Evolutionary conservation across 2,113 vertebrate species (phyloP).

Genomic region (Python bivittatus): DNA sequence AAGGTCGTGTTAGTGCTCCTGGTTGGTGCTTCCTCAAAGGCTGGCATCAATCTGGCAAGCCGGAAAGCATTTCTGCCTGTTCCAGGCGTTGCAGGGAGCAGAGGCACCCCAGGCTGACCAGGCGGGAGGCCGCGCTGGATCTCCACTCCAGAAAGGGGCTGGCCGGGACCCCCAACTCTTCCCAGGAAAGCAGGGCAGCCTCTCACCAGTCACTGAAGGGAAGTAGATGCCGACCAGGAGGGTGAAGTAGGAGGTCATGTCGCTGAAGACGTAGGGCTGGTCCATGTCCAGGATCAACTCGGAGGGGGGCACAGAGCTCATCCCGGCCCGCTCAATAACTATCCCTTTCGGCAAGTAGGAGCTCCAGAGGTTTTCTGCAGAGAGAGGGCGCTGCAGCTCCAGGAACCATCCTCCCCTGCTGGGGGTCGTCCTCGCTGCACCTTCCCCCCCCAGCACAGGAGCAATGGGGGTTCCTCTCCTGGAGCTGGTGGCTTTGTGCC

Average conservation of each 20-base stretch:
- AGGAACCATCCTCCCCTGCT: too few species aligned
- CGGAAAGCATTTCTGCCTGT: neutral
- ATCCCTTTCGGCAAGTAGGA: conserved; percentile 88
- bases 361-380: conserved; percentile 91
- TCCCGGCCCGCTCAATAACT: conserved; percentile 77
- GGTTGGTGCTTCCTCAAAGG: neutral
- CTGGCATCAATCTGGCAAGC: neutral
- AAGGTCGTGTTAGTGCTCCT: neutral
- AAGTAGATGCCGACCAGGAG: conserved; percentile 98
- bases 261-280: conserved; percentile 91
- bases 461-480: neutral
- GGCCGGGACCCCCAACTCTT: rapidly evolving
- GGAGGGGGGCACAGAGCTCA: conserved; percentile 68
- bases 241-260: conserved; percentile 96
- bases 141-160: neutral
- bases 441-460: neutral
- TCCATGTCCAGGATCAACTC: conserved; percentile 77
- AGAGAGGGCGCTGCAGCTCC: neutral
- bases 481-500: neutral
- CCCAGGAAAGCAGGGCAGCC: rapidly evolving
- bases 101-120: rapidly evolving
- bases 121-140: rapidly evolving
- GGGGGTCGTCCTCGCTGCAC: neutral
- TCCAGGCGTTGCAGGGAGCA: neutral
- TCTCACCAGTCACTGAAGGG: conserved; percentile 94